phyloP scores from a whole-genome alignment of 1,140 invertebrate species.

The Danaus plexippus region DNA sequence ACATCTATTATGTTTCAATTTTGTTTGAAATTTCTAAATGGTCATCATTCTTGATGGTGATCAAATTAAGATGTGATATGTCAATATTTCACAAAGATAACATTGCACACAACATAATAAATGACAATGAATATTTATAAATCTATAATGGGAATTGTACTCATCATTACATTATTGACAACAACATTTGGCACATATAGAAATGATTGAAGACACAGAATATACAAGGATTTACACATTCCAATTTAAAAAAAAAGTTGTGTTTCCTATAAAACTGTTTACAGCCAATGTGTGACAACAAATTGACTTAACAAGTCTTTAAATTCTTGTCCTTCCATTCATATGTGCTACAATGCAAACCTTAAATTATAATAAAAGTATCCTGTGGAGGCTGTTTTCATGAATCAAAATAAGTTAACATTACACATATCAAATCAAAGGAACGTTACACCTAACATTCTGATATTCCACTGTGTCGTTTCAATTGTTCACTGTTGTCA shows the following conservation, averaged over 20 bases:
- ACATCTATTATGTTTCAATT: no score
- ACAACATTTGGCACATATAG: slow-evolving; percentile 8
- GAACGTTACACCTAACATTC: slow-evolving; percentile 18
- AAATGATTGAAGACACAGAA: slow-evolving; percentile 5
- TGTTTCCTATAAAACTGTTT: no score
- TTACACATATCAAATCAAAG: slow-evolving; percentile 3
- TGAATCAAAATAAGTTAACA: slow-evolving; percentile 1
- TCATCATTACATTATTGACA: slow-evolving; percentile 4
- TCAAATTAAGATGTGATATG: slow-evolving; percentile 10
- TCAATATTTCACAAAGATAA: slow-evolving; percentile 8
- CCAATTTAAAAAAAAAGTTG: background rate
- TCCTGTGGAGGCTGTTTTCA: background rate
- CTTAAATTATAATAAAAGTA: slow-evolving; percentile 1
- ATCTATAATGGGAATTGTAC: background rate
- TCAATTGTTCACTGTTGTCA: slow-evolving; percentile 44
- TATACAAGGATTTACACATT: slow-evolving; percentile 2
- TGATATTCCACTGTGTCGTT: slow-evolving; percentile 43
- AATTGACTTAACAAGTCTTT: slow-evolving; percentile 3
- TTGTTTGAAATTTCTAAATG: no score
- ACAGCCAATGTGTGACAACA: background rate
- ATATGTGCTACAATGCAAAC: background rate
- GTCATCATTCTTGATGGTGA: no score
- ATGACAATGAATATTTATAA: slow-evolving; percentile 1
- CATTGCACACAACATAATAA: slow-evolving; percentile 1
- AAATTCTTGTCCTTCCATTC: background rate